Evolutionary conservation across 1,140 invertebrate species (phyloP).

Genomic region (Trichonephila clavipes): DNA sequence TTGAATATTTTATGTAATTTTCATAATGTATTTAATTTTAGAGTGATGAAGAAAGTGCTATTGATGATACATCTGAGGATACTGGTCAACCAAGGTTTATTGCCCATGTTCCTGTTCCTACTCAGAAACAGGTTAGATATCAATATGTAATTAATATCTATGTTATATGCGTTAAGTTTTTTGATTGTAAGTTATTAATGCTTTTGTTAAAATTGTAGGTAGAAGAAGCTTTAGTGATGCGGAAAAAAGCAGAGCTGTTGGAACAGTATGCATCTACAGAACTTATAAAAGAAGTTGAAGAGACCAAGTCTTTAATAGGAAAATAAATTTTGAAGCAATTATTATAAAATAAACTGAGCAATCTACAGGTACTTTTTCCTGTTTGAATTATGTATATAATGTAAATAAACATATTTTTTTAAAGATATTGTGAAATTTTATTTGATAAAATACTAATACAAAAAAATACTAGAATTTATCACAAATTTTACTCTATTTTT

Average conservation of each 20-base stretch:
- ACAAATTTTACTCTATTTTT: no score
- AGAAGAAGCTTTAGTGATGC: constrained; percentile 91
- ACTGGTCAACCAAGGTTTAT: constrained; percentile 84
- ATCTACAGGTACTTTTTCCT: no score
- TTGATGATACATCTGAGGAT: constrained; percentile 79
- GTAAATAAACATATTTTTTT: no score
- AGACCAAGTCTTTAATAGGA: constrained; percentile 79
- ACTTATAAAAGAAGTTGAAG: constrained; percentile 78
- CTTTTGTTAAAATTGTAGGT: constrained; percentile 82
- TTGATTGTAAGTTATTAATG: neutral
- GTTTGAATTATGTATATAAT: no score
- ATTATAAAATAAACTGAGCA: neutral
- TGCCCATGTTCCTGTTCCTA: constrained; percentile 92
- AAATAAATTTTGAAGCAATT: constrained; percentile 43
- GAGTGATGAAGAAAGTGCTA: constrained; percentile 73
- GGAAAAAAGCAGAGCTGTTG: constrained; percentile 94
- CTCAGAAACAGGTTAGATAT: constrained; percentile 86
- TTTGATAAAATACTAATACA: no score
- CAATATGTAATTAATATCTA: neutral
- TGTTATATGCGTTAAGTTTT: neutral
- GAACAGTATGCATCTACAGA: constrained; percentile 82
- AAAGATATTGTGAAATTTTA: no score
- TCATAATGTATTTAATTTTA: neutral
- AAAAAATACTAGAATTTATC: no score
- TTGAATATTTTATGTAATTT: no score